These are phyloP conservation scores for Monochamus saltuarius DNA, from an alignment of 1,140 invertebrate species.

Conservation along the genomic window DNA sequence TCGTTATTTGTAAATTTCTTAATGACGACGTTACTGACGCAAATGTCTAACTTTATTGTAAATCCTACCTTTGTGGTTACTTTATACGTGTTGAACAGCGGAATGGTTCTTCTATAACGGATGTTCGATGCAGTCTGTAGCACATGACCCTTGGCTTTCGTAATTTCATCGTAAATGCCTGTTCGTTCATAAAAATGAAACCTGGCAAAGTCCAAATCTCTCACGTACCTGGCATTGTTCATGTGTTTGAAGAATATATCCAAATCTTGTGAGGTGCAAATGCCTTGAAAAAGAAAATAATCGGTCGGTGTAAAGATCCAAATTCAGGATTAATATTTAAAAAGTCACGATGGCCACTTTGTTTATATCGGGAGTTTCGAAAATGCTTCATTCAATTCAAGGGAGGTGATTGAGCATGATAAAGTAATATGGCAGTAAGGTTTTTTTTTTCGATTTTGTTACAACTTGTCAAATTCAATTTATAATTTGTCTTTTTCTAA, in stretches of 20 bases:
- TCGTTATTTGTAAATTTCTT: no score
- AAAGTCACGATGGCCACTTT: no score
- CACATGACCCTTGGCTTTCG: conserved; percentile 61
- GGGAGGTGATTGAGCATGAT: no score
- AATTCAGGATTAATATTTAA: neutral
- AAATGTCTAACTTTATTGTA: neutral
- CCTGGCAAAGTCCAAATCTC: conserved; percentile 81
- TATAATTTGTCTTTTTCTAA: no score
- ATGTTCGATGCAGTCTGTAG: conserved; percentile 73
- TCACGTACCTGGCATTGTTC: conserved; percentile 82
- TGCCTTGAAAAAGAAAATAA: conserved; percentile 55
- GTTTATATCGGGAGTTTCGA: no score
- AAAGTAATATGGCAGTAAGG: no score
- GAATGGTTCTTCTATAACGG: conserved; percentile 74
- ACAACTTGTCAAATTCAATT: no score
- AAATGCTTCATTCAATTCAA: no score
- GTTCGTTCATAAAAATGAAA: conserved; percentile 74
- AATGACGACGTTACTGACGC: no score
- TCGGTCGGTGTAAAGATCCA: neutral
- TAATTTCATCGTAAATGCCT: conserved; percentile 66
- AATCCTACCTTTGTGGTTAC: conserved; percentile 67
- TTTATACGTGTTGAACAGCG: conserved; percentile 73
- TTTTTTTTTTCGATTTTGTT: no score
- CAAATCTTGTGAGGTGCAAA: conserved; percentile 78
- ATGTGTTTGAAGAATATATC: conserved; percentile 79